Base-by-base conservation (phyloP, 1,140 invertebrate species). In the Himalopsyche phryganea region DNA sequence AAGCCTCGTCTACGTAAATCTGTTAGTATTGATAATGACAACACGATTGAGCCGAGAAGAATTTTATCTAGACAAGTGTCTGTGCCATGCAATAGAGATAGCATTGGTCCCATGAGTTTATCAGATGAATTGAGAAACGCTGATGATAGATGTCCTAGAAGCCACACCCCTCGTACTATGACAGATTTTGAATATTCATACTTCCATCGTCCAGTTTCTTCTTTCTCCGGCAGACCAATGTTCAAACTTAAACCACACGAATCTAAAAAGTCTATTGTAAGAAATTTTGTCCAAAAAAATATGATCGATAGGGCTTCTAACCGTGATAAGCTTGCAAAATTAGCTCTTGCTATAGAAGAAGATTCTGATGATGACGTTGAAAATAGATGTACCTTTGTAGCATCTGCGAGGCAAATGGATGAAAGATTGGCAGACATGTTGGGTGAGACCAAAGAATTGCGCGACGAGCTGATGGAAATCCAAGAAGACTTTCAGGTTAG, bases 401-500 rank as follows among this genome's bases (percentile, higher is more conserved):
- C 68, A 3, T 73, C 76, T 14, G 72, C 75, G 51, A 65, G 72
- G 33, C 35, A 58, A 3, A 36, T 65, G 15, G 44, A 54, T 47
- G 51, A 55, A 3, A 67, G 65, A 19, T 60, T 78, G 51, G 72
- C 73, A 63, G 70, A 68, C 47, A 67, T 78, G 67, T 67, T 78
- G 61, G 72, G 70, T 35, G 74, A 77, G 67, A 74, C 74, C 1
- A 65, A 74, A 13, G 68, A 68, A 15, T 66, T 78, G 51, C 73
- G 75, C 66, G 69, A 69, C 53, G 71, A 76, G 66, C 62, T 78
- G 62, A 70, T 73, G 11, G 75, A 68, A 63, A 76, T 78, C 62
- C 70, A 75, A 63, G 69, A 74, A 45, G 75, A 77, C 70, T 70
- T 78, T 63, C 74, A 78, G 71, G 76, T 78, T 71, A 60, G 62